Evolutionary conservation across 2,113 vertebrate genomes (phyloP).

Genomic region (Sialia sialis): DNA sequence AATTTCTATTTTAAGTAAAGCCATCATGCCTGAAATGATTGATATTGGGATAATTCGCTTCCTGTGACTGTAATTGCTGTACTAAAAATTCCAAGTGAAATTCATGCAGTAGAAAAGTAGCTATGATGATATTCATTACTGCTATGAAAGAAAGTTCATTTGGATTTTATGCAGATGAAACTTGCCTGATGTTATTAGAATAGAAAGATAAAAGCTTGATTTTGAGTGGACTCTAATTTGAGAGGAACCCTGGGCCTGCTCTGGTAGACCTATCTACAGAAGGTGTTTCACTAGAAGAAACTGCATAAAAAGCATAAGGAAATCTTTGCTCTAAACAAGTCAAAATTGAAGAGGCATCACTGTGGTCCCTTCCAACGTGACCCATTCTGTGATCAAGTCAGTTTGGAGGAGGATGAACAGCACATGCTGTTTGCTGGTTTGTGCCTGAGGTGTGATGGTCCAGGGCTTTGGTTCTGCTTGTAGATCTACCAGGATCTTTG

Average conservation of each 20-base stretch:
- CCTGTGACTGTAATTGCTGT: slow-evolving; percentile 7
- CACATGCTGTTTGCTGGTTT: background rate
- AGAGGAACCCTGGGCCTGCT: background rate
- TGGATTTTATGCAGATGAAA: background rate
- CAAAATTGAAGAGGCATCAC: background rate
- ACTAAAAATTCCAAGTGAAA: slow-evolving; percentile 19
- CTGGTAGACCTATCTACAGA: background rate
- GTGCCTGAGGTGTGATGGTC: background rate
- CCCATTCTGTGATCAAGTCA: background rate
- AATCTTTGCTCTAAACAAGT: background rate
- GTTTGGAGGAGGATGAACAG: background rate
- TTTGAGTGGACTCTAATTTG: background rate
- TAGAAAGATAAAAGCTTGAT: background rate
- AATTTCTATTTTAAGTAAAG: background rate
- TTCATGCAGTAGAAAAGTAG: background rate
- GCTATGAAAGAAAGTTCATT: background rate
- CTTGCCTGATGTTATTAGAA: background rate
- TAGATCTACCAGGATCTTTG: background rate
- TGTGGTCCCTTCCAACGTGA: background rate
- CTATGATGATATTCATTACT: slow-evolving; percentile 1
- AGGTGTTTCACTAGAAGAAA: background rate
- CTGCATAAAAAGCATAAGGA: background rate
- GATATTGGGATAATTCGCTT: slow-evolving; percentile 32
- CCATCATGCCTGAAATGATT: background rate
- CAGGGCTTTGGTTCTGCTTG: background rate